These are phyloP conservation scores for Brachionichthys hirsutus DNA, from an alignment of 2,113 vertebrate genomes.

Conservation along the genomic window DNA sequence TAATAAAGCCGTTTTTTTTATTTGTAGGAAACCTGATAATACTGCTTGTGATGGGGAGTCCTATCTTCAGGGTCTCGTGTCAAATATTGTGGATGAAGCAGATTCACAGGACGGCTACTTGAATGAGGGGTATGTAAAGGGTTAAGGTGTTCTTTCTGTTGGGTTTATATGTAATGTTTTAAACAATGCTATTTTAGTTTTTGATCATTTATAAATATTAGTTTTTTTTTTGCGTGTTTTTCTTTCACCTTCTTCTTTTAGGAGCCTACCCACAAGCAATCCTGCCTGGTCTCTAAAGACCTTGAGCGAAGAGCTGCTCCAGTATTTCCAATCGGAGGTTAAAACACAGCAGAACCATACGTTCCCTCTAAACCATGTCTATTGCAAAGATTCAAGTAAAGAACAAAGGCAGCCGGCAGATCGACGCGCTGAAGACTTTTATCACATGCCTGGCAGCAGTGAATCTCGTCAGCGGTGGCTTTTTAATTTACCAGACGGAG, in stretches of 20 bases:
- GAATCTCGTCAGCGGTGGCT: conserved; percentile 49
- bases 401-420: conserved; percentile 70
- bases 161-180: not conserved
- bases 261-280: conserved; percentile 79
- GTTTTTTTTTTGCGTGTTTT: not conserved
- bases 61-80: conserved; percentile 90
- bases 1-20: not conserved
- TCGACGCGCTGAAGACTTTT: conserved; percentile 50
- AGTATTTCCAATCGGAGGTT: conserved; percentile 77
- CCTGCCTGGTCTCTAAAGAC: conserved; percentile 81
- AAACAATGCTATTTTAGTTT: no score
- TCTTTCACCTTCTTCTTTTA: conserved; percentile 57
- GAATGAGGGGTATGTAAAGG: conserved; percentile 82
- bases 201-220: not conserved
- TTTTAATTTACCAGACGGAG: conserved; percentile 51
- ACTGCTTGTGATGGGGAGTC: conserved; percentile 85
- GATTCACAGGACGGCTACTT: conserved; percentile 80
- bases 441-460: conserved; percentile 48
- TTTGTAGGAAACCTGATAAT: conserved; percentile 70
- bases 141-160: not conserved
- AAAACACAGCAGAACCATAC: conserved; percentile 72
- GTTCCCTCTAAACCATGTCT: conserved; percentile 74
- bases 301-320: conserved; percentile 70
- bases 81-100: conserved; percentile 89
- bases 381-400: conserved; percentile 69